phyloP scores from a whole-genome alignment of 2,888 invertebrate species.

The Zygaena filipendulae region DNA sequence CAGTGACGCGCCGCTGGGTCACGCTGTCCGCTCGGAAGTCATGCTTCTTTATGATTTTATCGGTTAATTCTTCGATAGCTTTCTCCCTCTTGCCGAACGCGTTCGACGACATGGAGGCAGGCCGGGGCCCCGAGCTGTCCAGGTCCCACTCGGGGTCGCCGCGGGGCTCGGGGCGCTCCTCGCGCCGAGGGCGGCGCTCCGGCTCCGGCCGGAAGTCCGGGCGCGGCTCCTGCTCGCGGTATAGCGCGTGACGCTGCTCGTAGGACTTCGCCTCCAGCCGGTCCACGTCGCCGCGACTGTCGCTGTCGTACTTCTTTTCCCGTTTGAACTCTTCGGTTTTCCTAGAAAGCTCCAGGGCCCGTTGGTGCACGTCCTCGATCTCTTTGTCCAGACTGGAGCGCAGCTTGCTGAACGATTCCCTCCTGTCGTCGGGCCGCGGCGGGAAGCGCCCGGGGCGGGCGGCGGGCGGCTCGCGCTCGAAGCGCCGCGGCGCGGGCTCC shows the following conservation, averaged over 20 bases:
- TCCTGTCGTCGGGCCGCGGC: conserved; percentile 10
- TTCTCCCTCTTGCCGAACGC: too few relatives aligned
- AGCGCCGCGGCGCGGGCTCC: too few relatives aligned
- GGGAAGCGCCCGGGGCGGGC: conserved; percentile 19
- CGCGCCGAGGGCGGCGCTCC: conserved; percentile 5
- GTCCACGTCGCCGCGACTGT: too few relatives aligned
- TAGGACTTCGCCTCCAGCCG: conserved; percentile 2
- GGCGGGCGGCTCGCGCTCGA: too few relatives aligned
- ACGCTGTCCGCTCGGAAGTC: conserved; percentile 24
- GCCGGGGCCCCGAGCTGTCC: too few relatives aligned
- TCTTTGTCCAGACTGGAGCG: conserved; percentile 32
- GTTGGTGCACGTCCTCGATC: conserved; percentile 43
- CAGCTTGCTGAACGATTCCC: conserved; percentile 7
- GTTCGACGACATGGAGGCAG: too few relatives aligned
- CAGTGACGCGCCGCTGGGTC: conserved; percentile 24
- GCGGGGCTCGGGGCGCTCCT: too few relatives aligned
- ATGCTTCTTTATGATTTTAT: conserved; percentile 31
- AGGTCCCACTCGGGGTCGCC: too few relatives aligned
- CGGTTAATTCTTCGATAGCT: conserved; percentile 35
- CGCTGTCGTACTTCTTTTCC: conserved; percentile 15
- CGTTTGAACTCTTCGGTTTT: conserved; percentile 41
- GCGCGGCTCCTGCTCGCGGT: conserved; percentile 16
- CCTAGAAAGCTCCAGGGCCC: conserved; percentile 40
- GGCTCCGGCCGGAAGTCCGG: conserved; percentile 4
- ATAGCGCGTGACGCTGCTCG: conserved; percentile 12